Evolutionary conservation across 2,797 vertebrate species (phyloP).

Genomic region (Pantherophis alleghaniensis): DNA sequence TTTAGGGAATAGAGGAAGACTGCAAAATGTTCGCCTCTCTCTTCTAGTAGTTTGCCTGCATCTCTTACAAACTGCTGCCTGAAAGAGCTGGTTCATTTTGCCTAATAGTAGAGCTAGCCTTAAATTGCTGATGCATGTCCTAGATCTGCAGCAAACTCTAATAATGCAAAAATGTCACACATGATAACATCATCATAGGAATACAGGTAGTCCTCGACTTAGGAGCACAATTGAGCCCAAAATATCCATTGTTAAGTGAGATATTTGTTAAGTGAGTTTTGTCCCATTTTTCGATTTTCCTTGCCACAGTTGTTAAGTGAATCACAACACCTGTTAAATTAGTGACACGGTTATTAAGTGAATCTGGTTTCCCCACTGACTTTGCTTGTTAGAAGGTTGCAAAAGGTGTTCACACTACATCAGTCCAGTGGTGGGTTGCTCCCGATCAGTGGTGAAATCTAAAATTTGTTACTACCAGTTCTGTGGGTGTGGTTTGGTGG

Average conservation of each 20-base stretch:
- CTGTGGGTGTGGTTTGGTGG: no score
- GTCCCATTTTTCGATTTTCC: background rate
- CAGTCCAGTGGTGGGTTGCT: no score
- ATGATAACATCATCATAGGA: background rate
- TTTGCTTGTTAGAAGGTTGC: no score
- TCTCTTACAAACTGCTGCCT: background rate
- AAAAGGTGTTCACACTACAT: no score
- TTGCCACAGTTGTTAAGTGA: background rate
- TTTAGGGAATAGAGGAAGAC: background rate
- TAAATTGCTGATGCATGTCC: background rate
- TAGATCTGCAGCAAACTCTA: background rate
- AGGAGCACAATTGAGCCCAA: background rate
- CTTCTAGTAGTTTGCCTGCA: background rate
- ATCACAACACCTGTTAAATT: background rate
- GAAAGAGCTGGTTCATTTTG: background rate
- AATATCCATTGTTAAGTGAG: background rate
- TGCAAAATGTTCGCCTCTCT: background rate
- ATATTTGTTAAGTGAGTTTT: background rate
- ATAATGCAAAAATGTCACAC: background rate
- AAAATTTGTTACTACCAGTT: no score
- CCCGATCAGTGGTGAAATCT: no score
- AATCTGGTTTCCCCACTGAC: background rate
- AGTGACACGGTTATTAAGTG: background rate
- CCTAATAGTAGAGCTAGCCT: background rate
- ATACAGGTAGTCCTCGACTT: background rate